Percentiles rank a stretch among this genome's conserved stretches.
phyloP scores from a whole-genome alignment of 2,113 vertebrate genomes.

The Callipepla californica region DNA sequence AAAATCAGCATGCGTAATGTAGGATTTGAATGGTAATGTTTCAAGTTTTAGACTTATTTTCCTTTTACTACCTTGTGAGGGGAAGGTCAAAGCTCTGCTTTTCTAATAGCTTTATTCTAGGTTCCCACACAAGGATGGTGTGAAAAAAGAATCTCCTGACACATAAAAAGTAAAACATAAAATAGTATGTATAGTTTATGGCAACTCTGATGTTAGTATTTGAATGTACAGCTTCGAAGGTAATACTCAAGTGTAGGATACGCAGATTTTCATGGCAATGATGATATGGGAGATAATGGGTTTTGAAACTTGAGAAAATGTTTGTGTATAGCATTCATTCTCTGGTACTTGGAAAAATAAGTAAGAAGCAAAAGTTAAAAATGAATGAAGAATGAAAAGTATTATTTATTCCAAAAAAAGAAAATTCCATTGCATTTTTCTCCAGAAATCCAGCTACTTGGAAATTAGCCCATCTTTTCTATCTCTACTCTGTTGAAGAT shows the following conservation, averaged over 20 bases:
- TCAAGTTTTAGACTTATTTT: neutral
- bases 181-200: neutral
- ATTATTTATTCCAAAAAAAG: neutral
- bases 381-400: neutral
- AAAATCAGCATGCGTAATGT: neutral
- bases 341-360: neutral
- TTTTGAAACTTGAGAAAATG: neutral
- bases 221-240: neutral
- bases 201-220: neutral
- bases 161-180: neutral
- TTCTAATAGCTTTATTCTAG: neutral
- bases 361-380: neutral
- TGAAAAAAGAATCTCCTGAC: neutral
- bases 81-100: neutral
- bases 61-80: neutral
- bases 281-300: neutral
- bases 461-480: neutral
- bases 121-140: neutral
- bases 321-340: neutral
- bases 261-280: constrained; percentile 18
- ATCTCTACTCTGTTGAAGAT: neutral
- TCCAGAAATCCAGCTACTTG: neutral
- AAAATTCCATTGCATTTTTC: neutral
- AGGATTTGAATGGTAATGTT: neutral
- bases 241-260: neutral